phyloP scores from a whole-genome alignment of 2,113 vertebrate genomes.

The Typhlomys cinereus region DNA sequence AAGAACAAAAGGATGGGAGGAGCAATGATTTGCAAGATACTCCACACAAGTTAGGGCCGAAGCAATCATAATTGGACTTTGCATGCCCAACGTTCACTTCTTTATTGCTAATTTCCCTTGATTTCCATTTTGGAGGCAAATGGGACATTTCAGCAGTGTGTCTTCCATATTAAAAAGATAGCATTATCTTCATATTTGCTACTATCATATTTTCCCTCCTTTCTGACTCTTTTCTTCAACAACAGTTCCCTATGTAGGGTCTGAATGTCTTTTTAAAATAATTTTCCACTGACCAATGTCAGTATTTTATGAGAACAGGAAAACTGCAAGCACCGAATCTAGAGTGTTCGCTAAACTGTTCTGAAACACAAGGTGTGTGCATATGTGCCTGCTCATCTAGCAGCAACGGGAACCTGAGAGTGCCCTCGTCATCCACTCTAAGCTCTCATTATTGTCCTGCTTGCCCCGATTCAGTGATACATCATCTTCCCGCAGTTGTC shows the following conservation, averaged over 20 bases:
- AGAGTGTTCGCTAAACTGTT: constrained; percentile 52
- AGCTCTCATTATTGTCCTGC: constrained; percentile 61
- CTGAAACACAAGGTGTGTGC: background rate
- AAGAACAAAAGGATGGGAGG: too few relatives aligned
- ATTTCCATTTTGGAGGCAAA: constrained; percentile 28
- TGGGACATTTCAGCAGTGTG: background rate
- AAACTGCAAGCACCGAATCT: constrained; percentile 29
- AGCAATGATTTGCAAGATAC: too few relatives aligned
- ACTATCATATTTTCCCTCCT: background rate
- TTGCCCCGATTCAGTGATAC: constrained; percentile 60
- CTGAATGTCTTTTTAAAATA: constrained; percentile 50
- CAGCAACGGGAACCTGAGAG: background rate
- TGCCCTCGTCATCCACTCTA: constrained; percentile 58
- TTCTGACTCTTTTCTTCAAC: background rate
- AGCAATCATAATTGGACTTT: too few relatives aligned
- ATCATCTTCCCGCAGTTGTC: constrained; percentile 61
- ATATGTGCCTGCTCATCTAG: constrained; percentile 13
- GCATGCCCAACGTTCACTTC: background rate
- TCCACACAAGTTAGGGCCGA: too few relatives aligned
- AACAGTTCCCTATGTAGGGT: background rate
- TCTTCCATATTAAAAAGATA: background rate
- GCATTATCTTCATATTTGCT: background rate
- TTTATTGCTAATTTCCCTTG: background rate
- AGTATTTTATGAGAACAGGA: constrained; percentile 11
- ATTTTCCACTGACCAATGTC: background rate